Evolutionary conservation across 2,888 invertebrate species (phyloP), one percentile per base, ranked within the genome.

Genomic region (Calameuta pallipes): DNA sequence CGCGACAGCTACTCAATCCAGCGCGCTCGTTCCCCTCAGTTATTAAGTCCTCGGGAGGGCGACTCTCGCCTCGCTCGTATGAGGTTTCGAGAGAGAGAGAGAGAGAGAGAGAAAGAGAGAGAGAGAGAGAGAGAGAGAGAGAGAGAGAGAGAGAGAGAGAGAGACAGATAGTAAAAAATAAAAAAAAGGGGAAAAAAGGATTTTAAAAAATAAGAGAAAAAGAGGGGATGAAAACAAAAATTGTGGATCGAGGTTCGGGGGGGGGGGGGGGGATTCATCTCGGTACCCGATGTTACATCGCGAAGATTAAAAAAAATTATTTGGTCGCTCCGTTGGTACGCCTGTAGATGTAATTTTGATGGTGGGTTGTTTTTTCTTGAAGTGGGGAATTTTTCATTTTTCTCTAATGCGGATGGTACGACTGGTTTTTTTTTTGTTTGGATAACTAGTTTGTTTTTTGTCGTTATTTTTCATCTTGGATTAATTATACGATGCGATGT

Each of bases 41-140:
- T 84, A 84, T 85, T 82, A 83, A 85, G 82, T 83, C 80, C 82
- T 82, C 79, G 80, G 76, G 80, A 23, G 56, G 13, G 71, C 71
- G 71, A 71, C 71, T 31, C 15, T 33, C 31, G 71, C 31, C 71
- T 31, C 1, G 13, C 71, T 31, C 12, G 71, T 71, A 71, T 2
- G 34, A n/a, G 34, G 34, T 71, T 71, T 33, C 70, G 33, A 30
- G 70, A 33, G 31, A 13, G 9, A 3, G 70, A 13, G 13, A 70
- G 15, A 34, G 34, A 6, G 6, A 34, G 34, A 34, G 34, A 34
- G 34, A 34, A 11, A 35, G 36, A 11, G 35, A 35, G 35, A 35
- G 36, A 11, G 11, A 3, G 35, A 11, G 36, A 12, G 36, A 12
- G 36, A 11, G 35, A 11, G 35, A 35, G 35, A 9, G 35, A 35